phyloP scores from a whole-genome alignment of 2,888 invertebrate genomes.

The Eupelmus urozonus region DNA sequence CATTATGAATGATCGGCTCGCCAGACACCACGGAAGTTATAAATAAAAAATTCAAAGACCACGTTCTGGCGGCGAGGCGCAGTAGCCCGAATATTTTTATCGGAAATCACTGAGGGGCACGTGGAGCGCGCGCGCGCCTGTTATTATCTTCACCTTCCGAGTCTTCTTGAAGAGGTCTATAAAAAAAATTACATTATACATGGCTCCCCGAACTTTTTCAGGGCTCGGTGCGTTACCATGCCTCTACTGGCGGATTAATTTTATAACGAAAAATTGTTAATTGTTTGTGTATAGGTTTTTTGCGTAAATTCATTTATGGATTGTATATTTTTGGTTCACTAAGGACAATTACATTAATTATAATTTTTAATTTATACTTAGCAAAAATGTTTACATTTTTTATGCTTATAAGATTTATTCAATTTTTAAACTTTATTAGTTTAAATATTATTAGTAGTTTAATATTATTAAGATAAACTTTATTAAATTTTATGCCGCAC shows the following conservation, averaged over 20 bases:
- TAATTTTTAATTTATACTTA: no score
- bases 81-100: slow-evolving; percentile 39
- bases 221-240: not conserved
- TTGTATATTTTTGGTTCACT: no score
- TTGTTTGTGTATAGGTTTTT: no score
- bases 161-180: slow-evolving; percentile 28
- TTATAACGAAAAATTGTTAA: no score
- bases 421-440: no score
- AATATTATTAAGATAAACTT: no score
- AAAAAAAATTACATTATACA: slow-evolving; percentile 36
- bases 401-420: no score
- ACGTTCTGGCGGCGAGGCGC: slow-evolving; percentile 19
- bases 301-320: no score
- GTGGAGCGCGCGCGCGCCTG: not conserved
- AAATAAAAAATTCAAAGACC: slow-evolving; percentile 34
- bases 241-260: not conserved
- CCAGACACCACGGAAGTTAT: slow-evolving; percentile 31
- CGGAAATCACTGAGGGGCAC: slow-evolving; percentile 26
- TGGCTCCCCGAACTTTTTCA: slow-evolving; percentile 6
- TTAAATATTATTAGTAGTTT: no score
- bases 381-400: no score
- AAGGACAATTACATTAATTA: no score
- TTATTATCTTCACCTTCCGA: slow-evolving; percentile 35
- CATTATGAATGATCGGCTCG: not conserved
- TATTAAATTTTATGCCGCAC: no score